Percentiles rank a stretch among this genome's conserved stretches.
Conservation (phyloP, 2,113 vertebrate genomes). For the Tragelaphus scriptus region DNA sequence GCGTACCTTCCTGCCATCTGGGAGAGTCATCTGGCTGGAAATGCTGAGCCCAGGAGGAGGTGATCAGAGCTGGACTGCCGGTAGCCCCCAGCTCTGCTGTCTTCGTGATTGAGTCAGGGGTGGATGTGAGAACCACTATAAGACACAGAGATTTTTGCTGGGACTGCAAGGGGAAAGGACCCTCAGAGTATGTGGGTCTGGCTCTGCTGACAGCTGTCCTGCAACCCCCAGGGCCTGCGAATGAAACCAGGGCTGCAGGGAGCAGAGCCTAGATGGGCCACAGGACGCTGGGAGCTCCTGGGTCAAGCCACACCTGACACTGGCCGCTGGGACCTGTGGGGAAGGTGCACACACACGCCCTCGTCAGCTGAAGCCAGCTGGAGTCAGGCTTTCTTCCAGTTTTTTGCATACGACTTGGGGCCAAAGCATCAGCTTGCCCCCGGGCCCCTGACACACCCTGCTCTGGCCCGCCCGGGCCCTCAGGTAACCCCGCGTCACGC, state of each 20-base stretch:
- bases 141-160: not conserved
- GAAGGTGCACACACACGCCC: not conserved
- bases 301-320: not conserved
- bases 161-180: too few species aligned
- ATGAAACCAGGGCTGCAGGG: not conserved
- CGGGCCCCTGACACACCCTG: not conserved
- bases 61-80: not conserved
- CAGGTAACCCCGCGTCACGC: rapidly evolving
- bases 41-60: not conserved
- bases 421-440: not conserved
- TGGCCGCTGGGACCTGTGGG: rapidly evolving
- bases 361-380: not conserved
- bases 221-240: not conserved
- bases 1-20: too few species aligned
- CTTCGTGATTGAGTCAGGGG: not conserved
- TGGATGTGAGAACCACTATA: rapidly evolving
- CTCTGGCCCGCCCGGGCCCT: not conserved
- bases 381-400: not conserved
- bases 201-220: not conserved
- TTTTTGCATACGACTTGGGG: rapidly evolving
- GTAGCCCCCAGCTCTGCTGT: not conserved
- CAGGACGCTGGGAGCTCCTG: not conserved
- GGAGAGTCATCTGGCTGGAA: not conserved
- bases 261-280: rapidly evolving
- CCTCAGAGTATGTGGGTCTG: not conserved